These are phyloP conservation scores for Lepidurus packardi DNA, from an alignment of 1,140 invertebrate genomes.

Conservation along the genomic window DNA sequence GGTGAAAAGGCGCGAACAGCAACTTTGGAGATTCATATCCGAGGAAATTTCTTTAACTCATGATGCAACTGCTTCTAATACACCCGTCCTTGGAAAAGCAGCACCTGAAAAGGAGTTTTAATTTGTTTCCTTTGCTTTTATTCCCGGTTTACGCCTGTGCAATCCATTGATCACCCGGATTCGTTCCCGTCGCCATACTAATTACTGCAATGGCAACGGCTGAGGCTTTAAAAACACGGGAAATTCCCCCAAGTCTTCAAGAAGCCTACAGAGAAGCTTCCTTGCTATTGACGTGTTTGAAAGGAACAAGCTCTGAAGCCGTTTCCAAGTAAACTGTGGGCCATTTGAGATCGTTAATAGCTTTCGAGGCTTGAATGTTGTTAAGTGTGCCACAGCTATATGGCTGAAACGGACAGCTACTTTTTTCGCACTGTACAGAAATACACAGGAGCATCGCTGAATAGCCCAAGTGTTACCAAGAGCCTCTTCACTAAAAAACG, in stretches of 20 bases:
- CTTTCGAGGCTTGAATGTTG: not conserved
- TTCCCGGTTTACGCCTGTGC: not conserved
- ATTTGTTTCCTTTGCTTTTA: not conserved
- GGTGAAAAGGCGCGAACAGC: not conserved
- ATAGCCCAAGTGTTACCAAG: slow-evolving; percentile 18
- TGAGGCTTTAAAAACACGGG: not conserved
- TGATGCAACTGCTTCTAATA: not conserved
- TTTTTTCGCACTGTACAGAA: not conserved
- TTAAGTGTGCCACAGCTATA: slow-evolving; percentile 1
- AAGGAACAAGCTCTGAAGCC: not conserved
- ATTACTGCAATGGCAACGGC: not conserved
- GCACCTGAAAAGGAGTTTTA: not conserved
- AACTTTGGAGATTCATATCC: not conserved
- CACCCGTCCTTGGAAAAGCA: not conserved
- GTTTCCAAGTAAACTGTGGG: not conserved
- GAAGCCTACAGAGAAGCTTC: not conserved
- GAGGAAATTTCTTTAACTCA: not conserved
- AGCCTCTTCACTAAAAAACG: slow-evolving; percentile 17
- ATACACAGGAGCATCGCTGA: not conserved
- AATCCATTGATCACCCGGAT: not conserved
- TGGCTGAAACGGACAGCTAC: not conserved
- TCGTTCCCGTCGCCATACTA: not conserved
- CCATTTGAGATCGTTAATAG: not conserved
- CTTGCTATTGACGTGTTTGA: not conserved
- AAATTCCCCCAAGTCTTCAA: too few species aligned